These are phyloP conservation scores for Psammodynastes pulverulentus DNA, from an alignment of 2,113 vertebrate species.

Conservation along the genomic window DNA sequence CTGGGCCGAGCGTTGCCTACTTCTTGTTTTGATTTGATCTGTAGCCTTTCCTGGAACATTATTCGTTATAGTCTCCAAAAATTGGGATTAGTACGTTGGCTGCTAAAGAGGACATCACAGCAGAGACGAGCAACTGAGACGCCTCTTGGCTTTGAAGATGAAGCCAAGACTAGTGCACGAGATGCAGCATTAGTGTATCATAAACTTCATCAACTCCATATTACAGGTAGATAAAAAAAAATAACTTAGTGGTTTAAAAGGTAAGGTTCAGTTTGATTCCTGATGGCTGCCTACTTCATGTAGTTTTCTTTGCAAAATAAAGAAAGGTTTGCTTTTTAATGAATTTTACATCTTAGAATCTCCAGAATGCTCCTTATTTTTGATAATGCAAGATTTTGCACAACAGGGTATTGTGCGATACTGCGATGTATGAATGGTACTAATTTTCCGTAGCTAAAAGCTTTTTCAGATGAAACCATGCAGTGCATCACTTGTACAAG, in stretches of 20 bases:
- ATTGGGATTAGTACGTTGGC: conserved; percentile 86
- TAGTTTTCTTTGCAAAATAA: neutral
- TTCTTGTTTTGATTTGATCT: conserved; percentile 85
- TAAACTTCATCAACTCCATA: conserved; percentile 89
- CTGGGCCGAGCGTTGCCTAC: conserved; percentile 86
- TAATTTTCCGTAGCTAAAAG: neutral
- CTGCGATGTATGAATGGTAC: neutral
- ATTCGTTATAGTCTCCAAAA: conserved; percentile 93
- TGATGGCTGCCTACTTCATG: neutral
- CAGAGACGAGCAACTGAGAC: conserved; percentile 71
- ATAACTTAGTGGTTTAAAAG: neutral
- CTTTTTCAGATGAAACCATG: neutral
- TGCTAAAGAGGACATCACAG: conserved; percentile 85
- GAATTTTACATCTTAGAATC: neutral
- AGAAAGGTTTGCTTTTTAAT: neutral
- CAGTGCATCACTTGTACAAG: neutral
- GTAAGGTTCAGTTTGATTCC: neutral
- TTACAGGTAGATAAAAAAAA: conserved; percentile 78
- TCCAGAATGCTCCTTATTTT: neutral
- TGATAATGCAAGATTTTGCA: neutral
- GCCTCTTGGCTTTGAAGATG: conserved; percentile 77
- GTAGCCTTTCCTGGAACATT: conserved; percentile 92
- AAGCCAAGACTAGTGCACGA: conserved; percentile 85
- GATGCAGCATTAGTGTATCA: conserved; percentile 93
- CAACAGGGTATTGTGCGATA: neutral